Evolutionary conservation across 2,888 invertebrate species (phyloP), one percentile per base, ranked within the genome.

Genomic region (Ditylenchus weischeri): DNA sequence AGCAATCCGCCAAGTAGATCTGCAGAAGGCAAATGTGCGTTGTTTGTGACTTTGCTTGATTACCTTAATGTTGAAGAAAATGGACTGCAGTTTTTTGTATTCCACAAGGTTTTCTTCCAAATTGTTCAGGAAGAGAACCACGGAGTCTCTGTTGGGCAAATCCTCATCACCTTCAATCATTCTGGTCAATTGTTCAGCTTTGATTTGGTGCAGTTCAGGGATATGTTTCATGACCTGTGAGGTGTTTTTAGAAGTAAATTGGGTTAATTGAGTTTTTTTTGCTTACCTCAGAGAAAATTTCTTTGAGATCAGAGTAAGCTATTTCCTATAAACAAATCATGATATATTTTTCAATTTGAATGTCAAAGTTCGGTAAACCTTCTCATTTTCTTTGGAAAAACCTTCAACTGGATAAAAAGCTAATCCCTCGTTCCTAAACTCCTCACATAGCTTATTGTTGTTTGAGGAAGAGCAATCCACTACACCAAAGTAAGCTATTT

Each of bases 131-230:
- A 72, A 69, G 36, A 65, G 38, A 23, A 71, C 50, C 10, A 68
- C 23, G 15, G 49, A 19, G 19, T 69, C 61, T 18, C 48, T 10
- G 10, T 23, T 38, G 13, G 21, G 19, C 21, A 60, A 15, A 19
- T 68, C 62, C 21, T 71, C 64, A 11, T 43, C 50, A 35, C 64
- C 47, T 66, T 72, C 73, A 18, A 79, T 66, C 47, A 80, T 68
- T 29, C 74, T 90, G 83, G 88, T 84, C 83, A 90, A 88, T 62
- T 87, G 84, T 4, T 86, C 80, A 71, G 85, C 84, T 79, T 87
- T 87, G 72, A 90, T 79, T 81, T 87, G 84, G 83, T 86, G 81
- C 11, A 88, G 87, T 75, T 88, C 87, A 5, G 89, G 89, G 38
- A 90, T 83, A 5, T 59, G 59, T 23, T 59, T 59, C 36, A 89